Evolutionary conservation across 1,140 invertebrate genomes (phyloP), one percentile per base, ranked within the genome.

Genomic region (Zaprionus inermis): DNA sequence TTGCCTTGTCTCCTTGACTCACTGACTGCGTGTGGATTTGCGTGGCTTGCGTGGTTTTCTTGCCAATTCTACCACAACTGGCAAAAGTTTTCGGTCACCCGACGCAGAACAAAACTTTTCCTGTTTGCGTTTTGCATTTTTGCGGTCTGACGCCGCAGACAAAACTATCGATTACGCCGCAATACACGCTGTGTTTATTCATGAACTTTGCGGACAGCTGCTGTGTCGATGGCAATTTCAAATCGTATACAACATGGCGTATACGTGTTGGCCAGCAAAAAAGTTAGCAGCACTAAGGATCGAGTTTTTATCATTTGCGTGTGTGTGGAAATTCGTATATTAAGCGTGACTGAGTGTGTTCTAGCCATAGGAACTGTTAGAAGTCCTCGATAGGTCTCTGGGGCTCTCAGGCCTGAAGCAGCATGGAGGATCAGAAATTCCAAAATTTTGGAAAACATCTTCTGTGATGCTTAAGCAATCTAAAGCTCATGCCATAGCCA

Each of bases 51-150:
- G n/a, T 16, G 38, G 38, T 9, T 44, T n/a, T 44, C 38, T 16
- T 44, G n/a, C 38, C 38, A 44, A 44, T 44, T 44, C n/a, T 16
- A 16, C 38, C 38, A 16, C 38, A 44, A 18, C n/a, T 16, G n/a
- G 38, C 38, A 44, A 44, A 44, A 44, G 38, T 44, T 44, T 44
- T 44, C 38, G 38, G 18, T 44, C 28, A 14, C 18, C 36, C 65
- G 76, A 78, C 85, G 83, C 81, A 81, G 80, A 84, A 75, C 90
- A 90, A 81, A 86, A 80, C 51, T 86, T 81, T 79, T 78, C 34
- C 55, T 70, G 61, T 85, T 82, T 52, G 11, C 36, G 46, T 38
- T 72, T 72, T 65, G 75, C 81, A 78, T 88, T 67, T 74, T 32
- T 90, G 80, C 24, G 78, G 85, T 16, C n/a, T 44, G 36, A 54